Conservation (phyloP, 2,797 vertebrate genomes). For the Aerospiza tachiro region DNA sequence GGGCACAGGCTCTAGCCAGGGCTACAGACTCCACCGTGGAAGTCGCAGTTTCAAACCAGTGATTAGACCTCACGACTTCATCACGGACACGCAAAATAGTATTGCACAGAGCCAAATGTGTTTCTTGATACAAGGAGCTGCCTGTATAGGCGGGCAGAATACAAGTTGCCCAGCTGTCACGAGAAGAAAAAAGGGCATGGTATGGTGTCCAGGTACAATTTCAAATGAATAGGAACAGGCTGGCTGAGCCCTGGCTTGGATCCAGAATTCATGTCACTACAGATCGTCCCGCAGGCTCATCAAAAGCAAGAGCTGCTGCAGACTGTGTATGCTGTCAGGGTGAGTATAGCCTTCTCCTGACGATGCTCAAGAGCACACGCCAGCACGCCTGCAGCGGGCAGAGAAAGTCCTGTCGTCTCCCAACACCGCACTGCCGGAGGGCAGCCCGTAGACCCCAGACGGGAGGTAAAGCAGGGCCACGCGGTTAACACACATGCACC, state of each 20-base stretch:
- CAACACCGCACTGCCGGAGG: fast-evolving
- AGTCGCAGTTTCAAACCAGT: not conserved
- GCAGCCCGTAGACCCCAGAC: not conserved
- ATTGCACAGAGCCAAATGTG: fast-evolving
- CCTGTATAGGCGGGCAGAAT: fast-evolving
- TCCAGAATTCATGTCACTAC: not conserved
- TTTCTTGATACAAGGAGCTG: not conserved
- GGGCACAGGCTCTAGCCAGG: not conserved
- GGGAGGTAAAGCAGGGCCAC: not conserved
- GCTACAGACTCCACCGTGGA: not conserved
- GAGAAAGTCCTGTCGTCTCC: fast-evolving
- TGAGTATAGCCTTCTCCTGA: not conserved
- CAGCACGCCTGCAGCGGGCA: fast-evolving
- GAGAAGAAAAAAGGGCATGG: not conserved
- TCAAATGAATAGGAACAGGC: not conserved
- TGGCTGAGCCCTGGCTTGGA: not conserved
- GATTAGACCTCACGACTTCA: not conserved
- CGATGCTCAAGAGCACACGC: not conserved
- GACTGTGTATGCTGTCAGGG: not conserved
- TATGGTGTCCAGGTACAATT: not conserved
- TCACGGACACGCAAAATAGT: not conserved
- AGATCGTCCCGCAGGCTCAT: fast-evolving
- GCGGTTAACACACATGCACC: fast-evolving
- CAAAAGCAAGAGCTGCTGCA: not conserved
- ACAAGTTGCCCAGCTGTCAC: not conserved